Conservation (phyloP, 2,113 vertebrate species). For the Triplophysa tibetana region DNA sequence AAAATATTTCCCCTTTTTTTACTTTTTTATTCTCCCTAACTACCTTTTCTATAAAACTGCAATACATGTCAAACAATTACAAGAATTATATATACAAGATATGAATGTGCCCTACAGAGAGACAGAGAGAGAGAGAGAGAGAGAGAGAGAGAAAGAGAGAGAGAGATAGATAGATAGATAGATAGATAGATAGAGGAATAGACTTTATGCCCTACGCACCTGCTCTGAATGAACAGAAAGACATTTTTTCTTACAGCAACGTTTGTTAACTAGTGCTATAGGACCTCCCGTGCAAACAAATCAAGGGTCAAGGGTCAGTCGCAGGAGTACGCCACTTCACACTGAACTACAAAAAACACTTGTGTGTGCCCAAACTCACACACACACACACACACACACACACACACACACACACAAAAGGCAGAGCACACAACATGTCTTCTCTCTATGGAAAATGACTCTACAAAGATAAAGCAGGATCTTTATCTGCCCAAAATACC, state of each 20-base stretch:
- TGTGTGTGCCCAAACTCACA: not conserved
- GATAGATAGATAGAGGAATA: too few relatives aligned
- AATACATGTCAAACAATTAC: too few relatives aligned
- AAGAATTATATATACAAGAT: too few relatives aligned
- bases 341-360: not conserved
- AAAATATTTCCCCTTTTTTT: too few relatives aligned
- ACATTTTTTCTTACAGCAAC: not conserved
- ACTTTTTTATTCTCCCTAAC: too few relatives aligned
- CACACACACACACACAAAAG: not conserved
- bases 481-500: too few relatives aligned
- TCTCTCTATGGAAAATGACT: not conserved
- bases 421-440: not conserved
- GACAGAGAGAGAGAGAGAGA: not conserved
- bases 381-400: not conserved
- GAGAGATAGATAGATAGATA: not conserved
- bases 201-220: not conserved
- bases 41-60: too few relatives aligned
- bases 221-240: conserved; percentile 5
- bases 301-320: conserved; percentile 19
- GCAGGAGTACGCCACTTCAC: not conserved
- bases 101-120: too few relatives aligned
- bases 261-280: not conserved
- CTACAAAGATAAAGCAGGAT: not conserved
- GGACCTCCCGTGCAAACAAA: not conserved
- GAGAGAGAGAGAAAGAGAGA: too few relatives aligned